These are phyloP conservation scores for Triplophysa dalaica DNA, from an alignment of 2,113 vertebrate species.

Conservation along the genomic window DNA sequence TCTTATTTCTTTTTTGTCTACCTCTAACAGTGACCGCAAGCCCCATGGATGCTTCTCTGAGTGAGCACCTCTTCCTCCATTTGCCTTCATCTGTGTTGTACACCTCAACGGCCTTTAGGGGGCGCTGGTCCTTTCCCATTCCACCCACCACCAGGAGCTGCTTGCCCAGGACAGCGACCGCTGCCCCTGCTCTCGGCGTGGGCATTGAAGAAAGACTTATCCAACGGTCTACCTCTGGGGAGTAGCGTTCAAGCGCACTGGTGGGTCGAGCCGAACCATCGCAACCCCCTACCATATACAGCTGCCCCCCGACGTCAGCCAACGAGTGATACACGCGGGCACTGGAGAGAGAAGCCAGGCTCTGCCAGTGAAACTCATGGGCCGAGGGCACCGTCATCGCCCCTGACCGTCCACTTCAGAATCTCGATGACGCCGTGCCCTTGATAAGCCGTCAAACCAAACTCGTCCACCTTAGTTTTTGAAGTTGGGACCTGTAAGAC, in stretches of 20 bases:
- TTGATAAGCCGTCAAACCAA: not conserved
- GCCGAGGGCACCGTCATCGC: constrained; percentile 82
- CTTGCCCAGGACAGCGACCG: constrained; percentile 85
- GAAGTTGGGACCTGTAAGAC: constrained; percentile 10
- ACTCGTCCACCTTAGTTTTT: not conserved
- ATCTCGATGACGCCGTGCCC: not conserved
- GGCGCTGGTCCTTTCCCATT: constrained; percentile 85
- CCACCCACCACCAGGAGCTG: constrained; percentile 93
- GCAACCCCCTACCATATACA: constrained; percentile 92
- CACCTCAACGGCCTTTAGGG: constrained; percentile 90
- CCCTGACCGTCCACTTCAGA: not conserved
- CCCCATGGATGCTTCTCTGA: constrained; percentile 92
- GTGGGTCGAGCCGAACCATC: constrained; percentile 84
- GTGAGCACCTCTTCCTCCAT: constrained; percentile 90
- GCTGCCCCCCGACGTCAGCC: constrained; percentile 85
- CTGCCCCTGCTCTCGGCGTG: constrained; percentile 87
- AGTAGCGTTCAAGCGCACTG: constrained; percentile 86
- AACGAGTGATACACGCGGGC: constrained; percentile 89
- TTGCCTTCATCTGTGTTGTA: constrained; percentile 91
- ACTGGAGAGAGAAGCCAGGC: constrained; percentile 83
- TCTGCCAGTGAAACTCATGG: constrained; percentile 93
- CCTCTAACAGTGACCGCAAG: constrained; percentile 91
- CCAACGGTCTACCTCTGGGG: constrained; percentile 91
- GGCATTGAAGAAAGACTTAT: constrained; percentile 84
- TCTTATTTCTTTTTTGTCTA: constrained; percentile 46